Evolutionary conservation across 1,140 invertebrate species (phyloP).

Genomic region (Brachionus paranguensis): DNA sequence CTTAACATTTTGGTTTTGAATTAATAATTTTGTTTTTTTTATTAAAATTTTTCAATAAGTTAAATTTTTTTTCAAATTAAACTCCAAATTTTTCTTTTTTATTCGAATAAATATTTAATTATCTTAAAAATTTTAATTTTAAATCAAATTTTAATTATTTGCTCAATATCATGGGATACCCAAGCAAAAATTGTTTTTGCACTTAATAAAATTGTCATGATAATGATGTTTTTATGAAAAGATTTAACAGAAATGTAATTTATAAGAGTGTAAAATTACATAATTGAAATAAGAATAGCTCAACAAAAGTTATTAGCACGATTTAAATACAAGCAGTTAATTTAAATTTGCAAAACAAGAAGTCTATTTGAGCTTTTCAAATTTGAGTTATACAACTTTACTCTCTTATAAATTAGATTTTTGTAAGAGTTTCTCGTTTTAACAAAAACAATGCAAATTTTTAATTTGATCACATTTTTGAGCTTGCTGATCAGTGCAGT

Average conservation of each 20-base stretch:
- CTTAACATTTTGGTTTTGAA: too few relatives aligned
- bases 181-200: neutral
- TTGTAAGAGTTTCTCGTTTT: neutral
- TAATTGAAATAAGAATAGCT: neutral
- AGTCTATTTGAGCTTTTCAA: neutral
- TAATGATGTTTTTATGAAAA: neutral
- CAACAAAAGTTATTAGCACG: too few relatives aligned
- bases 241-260: neutral
- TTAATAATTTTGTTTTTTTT: too few relatives aligned
- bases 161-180: neutral
- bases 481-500: neutral
- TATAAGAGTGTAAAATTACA: neutral
- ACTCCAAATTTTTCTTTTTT: too few relatives aligned
- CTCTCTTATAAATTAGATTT: neutral
- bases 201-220: neutral
- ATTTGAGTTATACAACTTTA: neutral
- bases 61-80: too few relatives aligned
- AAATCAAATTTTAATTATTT: neutral
- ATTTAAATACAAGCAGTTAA: neutral
- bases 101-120: too few relatives aligned
- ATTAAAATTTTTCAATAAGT: too few relatives aligned
- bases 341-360: neutral
- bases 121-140: too few relatives aligned
- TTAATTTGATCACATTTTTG: neutral
- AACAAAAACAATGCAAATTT: neutral